phyloP scores from a whole-genome alignment of 2,113 vertebrate species.

The Sterrhoptilus dennistouni region DNA sequence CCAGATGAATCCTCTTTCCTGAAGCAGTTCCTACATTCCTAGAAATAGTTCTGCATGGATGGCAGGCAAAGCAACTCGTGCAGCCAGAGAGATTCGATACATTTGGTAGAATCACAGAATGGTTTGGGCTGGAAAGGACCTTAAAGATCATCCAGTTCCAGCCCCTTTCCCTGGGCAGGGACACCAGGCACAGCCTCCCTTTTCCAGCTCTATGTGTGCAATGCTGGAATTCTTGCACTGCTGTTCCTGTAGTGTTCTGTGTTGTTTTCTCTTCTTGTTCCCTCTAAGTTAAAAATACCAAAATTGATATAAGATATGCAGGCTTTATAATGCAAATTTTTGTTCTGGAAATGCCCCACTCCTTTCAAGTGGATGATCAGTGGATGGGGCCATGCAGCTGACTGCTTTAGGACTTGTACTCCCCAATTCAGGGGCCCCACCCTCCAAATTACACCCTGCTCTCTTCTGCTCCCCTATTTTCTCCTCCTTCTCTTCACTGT shows the following conservation, averaged over 20 bases:
- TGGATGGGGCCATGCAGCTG: not conserved
- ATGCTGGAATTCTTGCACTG: accelerated
- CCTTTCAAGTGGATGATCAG: not conserved
- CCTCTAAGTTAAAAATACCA: not conserved
- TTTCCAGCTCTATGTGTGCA: not conserved
- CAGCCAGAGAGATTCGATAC: not conserved
- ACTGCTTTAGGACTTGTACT: not conserved
- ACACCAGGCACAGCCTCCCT: not conserved
- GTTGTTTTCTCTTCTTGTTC: not conserved
- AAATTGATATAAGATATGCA: not conserved
- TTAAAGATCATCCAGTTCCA: not conserved
- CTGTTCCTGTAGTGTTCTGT: accelerated
- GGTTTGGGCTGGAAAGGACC: not conserved
- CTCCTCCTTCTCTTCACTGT: not conserved
- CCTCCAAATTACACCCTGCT: accelerated
- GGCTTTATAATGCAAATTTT: not conserved
- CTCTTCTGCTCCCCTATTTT: not conserved
- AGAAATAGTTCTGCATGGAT: not conserved
- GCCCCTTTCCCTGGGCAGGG: not conserved
- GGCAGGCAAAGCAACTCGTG: not conserved
- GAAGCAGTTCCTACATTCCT: not conserved
- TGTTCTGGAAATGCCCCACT: not conserved
- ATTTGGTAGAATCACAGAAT: not conserved
- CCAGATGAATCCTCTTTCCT: not conserved
- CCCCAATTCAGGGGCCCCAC: not conserved